Evolutionary conservation across 1,140 invertebrate genomes (phyloP).

Genomic region (Brachionus calyciflorus): DNA sequence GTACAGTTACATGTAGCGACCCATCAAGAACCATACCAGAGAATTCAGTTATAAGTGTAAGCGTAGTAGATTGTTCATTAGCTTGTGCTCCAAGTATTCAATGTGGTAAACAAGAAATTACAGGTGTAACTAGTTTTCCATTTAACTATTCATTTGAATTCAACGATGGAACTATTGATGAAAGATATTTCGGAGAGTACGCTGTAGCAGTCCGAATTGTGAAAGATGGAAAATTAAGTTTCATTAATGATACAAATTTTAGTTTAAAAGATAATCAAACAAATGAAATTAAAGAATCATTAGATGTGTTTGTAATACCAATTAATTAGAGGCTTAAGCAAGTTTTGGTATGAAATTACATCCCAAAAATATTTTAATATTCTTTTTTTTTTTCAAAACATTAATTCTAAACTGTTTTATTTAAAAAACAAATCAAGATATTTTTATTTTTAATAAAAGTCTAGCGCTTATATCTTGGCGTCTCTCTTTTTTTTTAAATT

Average conservation of each 20-base stretch:
- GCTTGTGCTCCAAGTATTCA: conserved; percentile 5
- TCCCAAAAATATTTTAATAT: too few species aligned
- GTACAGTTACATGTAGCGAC: not conserved
- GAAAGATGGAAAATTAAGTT: not conserved
- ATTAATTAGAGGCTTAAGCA: not conserved
- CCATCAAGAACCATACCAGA: not conserved
- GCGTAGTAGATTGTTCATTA: not conserved
- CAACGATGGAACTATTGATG: conserved; percentile 22
- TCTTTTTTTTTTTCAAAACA: too few species aligned
- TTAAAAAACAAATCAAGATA: too few species aligned
- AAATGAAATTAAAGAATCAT: not conserved
- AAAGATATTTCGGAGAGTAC: conserved; percentile 10
- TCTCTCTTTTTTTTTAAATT: too few species aligned
- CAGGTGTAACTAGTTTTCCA: not conserved
- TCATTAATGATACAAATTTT: conserved; percentile 30
- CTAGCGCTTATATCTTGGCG: too few species aligned
- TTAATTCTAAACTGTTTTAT: too few species aligned
- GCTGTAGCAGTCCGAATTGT: not conserved
- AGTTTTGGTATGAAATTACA: too few species aligned
- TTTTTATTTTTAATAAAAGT: too few species aligned
- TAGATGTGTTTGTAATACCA: conserved; percentile 23
- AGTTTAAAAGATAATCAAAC: not conserved
- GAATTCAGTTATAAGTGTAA: not conserved
- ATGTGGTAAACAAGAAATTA: not conserved
- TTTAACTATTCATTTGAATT: conserved; percentile 17